These are phyloP conservation scores for Danio albolineatus DNA, from an alignment of 2,797 vertebrate genomes.

Conservation along the genomic window DNA sequence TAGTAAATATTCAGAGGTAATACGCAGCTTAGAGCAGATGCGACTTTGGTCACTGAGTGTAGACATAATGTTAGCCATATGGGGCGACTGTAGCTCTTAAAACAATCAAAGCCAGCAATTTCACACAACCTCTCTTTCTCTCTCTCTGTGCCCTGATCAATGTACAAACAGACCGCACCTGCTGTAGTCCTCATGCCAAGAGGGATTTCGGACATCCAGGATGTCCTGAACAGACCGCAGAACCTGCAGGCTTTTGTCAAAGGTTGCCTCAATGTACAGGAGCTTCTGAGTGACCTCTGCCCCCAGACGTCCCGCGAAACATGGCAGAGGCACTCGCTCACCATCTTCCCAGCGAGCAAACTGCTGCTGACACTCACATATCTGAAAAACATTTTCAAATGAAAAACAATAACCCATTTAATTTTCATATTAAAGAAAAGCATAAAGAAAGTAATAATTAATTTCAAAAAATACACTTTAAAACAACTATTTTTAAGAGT, in stretches of 20 bases:
- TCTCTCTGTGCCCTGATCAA: constrained; percentile 1
- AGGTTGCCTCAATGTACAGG: constrained; percentile 79
- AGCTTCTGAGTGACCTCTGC: constrained; percentile 76
- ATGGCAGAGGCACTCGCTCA: constrained; percentile 75
- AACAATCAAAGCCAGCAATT: constrained; percentile 21
- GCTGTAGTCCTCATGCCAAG: constrained; percentile 83
- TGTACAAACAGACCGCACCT: constrained; percentile 67
- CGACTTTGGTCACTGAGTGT: neutral
- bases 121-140: constrained; percentile 7
- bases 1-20: neutral
- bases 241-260: constrained; percentile 74
- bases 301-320: constrained; percentile 77
- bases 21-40: neutral
- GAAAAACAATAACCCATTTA: too few species aligned
- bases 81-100: neutral
- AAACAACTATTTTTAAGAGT: too few species aligned
- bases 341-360: constrained; percentile 89
- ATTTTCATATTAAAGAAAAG: constrained; percentile 3
- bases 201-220: constrained; percentile 82
- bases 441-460: too few species aligned
- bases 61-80: neutral
- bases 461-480: too few species aligned
- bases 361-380: constrained; percentile 88
- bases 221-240: constrained; percentile 74
- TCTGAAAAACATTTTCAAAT: constrained; percentile 68